phyloP scores from a whole-genome alignment of 2,888 invertebrate species.

The Lasioglossum oenotherae region DNA sequence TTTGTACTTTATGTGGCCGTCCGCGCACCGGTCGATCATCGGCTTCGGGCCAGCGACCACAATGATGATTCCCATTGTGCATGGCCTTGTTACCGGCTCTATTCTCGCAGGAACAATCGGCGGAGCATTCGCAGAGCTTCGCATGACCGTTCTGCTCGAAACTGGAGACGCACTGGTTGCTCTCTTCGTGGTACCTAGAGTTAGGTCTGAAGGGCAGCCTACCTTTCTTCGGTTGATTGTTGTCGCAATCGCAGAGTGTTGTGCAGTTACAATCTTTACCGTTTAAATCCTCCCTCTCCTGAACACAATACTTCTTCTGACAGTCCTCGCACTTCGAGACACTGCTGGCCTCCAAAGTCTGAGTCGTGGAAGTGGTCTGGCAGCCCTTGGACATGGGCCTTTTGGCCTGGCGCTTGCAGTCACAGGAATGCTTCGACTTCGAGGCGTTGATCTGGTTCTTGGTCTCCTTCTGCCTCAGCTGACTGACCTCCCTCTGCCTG shows the following conservation, averaged over 20 bases:
- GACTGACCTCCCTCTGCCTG: slow-evolving; percentile 27
- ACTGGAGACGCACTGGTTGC: slow-evolving; percentile 18
- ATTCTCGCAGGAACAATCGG: slow-evolving; percentile 67
- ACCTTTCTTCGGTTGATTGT: slow-evolving; percentile 19
- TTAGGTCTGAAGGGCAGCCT: slow-evolving; percentile 13
- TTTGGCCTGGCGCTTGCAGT: slow-evolving; percentile 46
- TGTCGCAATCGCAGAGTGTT: slow-evolving; percentile 45
- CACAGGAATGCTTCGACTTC: slow-evolving; percentile 72
- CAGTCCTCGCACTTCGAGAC: slow-evolving; percentile 46
- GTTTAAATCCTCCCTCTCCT: slow-evolving; percentile 16
- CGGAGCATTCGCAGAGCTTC: slow-evolving; percentile 61
- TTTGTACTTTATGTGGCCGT: slow-evolving; percentile 65
- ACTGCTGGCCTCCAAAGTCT: slow-evolving; percentile 8
- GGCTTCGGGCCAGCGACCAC: slow-evolving; percentile 36
- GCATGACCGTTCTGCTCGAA: slow-evolving; percentile 41
- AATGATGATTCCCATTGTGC: slow-evolving; percentile 35
- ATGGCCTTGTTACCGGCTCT: slow-evolving; percentile 30
- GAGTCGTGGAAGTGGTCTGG: slow-evolving; percentile 40
- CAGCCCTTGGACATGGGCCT: slow-evolving; percentile 40
- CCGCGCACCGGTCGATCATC: slow-evolving; percentile 40
- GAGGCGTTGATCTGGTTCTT: slow-evolving; percentile 80
- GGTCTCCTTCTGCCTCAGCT: slow-evolving; percentile 76
- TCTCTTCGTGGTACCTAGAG: slow-evolving; percentile 37
- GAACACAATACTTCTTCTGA: slow-evolving; percentile 46
- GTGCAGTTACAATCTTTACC: slow-evolving; percentile 31